phyloP scores from a whole-genome alignment of 92 coral and sea anemone species.

The Galaxea fascicularis region DNA sequence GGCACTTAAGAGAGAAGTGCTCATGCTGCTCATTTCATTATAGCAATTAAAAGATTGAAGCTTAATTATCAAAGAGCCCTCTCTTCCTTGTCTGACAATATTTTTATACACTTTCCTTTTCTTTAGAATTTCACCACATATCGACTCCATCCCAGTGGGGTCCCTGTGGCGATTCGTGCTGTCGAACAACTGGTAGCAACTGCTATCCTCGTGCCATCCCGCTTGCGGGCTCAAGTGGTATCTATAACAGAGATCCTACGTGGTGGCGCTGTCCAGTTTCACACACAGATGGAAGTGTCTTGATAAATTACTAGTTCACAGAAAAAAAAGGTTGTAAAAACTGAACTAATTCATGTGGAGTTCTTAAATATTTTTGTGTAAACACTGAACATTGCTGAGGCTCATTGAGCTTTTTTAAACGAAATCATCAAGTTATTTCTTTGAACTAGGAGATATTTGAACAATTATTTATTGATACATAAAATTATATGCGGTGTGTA shows the following conservation, averaged over 20 bases:
- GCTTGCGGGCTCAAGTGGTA: conserved; percentile 38
- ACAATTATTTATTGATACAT: conserved; percentile 23
- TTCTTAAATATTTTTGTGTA: no score
- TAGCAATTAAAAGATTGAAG: neutral
- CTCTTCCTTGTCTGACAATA: neutral
- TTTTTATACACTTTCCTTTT: neutral
- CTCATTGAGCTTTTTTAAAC: no score
- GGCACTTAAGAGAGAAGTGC: no score
- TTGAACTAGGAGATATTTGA: neutral
- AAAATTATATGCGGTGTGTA: neutral
- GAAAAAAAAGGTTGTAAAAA: neutral
- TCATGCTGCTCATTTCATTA: no score
- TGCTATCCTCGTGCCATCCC: conserved; percentile 21
- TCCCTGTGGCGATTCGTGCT: conserved; percentile 34
- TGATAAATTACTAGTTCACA: conserved; percentile 7
- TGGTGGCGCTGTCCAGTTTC: conserved; percentile 39
- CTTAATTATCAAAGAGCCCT: no score
- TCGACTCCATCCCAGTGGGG: conserved; percentile 32
- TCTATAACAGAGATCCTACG: conserved; percentile 33
- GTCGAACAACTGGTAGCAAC: conserved; percentile 23
- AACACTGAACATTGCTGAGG: no score
- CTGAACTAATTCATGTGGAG: neutral
- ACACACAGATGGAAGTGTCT: conserved; percentile 4
- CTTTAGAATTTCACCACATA: conserved; percentile 27
- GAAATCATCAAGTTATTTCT: no score